Evolutionary conservation across 2,113 vertebrate genomes (phyloP), one percentile per base, ranked within the genome.

Genomic region (Rutilus rutilus): DNA sequence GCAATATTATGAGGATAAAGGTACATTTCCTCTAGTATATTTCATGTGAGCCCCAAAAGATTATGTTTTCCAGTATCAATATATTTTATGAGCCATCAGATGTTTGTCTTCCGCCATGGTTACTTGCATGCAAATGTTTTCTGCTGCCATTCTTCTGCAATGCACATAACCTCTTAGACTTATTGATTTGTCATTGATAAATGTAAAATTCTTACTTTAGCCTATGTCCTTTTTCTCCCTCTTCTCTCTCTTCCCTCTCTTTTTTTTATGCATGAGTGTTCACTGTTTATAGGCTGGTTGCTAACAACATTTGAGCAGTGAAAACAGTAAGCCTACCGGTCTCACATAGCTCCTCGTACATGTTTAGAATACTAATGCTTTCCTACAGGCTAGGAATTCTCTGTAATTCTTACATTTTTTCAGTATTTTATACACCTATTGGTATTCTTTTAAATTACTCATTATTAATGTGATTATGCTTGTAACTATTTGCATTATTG

Each of bases 251-350:
- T 62, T 78, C 15, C 47, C 47, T 47, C 33, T 23, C 17, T 47
- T 77, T 57, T 25, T 57, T 42, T 73, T 62, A 57, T 36, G 8
- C 77, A 42, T 9, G 19, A 78, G 62, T 60, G 25, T 78, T 81
- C 50, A 71, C 5, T 84, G 76, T 87, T 85, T 88, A 85, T 57
- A 47, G 60, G 69, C 69, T 82, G 54, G 87, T 88, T 88, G 52
- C 84, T 86, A 88, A 88, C 87, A 88, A 86, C 84, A 86, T 50
- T 54, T 30, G 19, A 79, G 12, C 77, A 79, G 33, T 62, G 33
- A 79, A 79, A 3, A 79, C 74, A 77, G 11, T 77, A 54, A 54
- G 1, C 27, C 17, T 50, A 25, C 30, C 42, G 21, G 54, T 60
- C 30, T 60, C 75, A 57, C 42, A 54, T 2, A 21, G 25, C 25